Base-by-base conservation (phyloP, 1,140 invertebrate genomes). In the Hypsibius dujardini region DNA sequence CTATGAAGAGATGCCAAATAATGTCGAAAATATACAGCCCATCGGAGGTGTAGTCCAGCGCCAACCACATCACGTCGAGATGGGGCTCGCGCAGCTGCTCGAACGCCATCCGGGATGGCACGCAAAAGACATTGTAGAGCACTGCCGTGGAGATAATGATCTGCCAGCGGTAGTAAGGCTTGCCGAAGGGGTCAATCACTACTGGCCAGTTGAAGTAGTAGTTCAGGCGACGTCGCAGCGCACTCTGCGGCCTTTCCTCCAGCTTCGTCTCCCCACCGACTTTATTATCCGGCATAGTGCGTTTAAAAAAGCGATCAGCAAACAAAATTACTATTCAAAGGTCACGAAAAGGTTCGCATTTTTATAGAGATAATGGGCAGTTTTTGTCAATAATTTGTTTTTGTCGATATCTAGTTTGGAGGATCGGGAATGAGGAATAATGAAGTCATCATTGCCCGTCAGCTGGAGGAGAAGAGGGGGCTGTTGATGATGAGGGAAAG, bases 91-190 rank as follows among this genome's bases (percentile, higher is more conserved):
- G 62, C 62, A 67, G 62, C 42, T 67, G 62, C 45, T 67, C 7
- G 42, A 14, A 67, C 3, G 7, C 62, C 62, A 67, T 67, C 62
- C 62, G 62, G 7, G 7, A 12, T 3, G 62, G 62, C 3, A 67
- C 42, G 3, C 3, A 12, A 3, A 67, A 42, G 62, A 67, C 62
- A 42, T 67, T 67, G 62, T 67, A 67, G 7, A 67, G 7, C 62
- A 67, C 62, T 3, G 62, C 62, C 62, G 42, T 3, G 3, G 62
- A 7, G 62, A 67, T 67, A 42, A 67, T 42, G 7, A 7, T 14
- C 62, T 67, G 62, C 62, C 62, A 67, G 62, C 62, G 62, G 62
- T 67, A 67, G 42, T 14, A 67, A 3, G 7, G 7, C 3, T 67
- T 67, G 12, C 62, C 62, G 62, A 67, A 67, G 7, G 62, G 62